Percentiles rank a stretch among this genome's conserved stretches.
Evolutionary conservation across 2,113 vertebrate genomes (phyloP).

Genomic region (Balaeniceps rex): DNA sequence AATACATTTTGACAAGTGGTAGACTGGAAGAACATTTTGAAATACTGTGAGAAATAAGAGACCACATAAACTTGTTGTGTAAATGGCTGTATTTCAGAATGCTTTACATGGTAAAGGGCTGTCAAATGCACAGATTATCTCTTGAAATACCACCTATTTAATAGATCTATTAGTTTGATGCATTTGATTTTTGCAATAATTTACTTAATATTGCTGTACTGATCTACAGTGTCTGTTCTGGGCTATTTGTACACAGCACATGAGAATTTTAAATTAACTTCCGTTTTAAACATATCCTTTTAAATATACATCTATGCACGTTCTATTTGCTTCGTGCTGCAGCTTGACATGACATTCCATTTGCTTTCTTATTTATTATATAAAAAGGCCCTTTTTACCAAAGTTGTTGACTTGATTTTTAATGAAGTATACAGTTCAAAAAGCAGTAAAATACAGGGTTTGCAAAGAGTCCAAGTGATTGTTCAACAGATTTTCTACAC

Average conservation of each 20-base stretch:
- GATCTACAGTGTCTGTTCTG: not conserved
- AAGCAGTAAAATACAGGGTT: not conserved
- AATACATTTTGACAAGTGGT: not conserved
- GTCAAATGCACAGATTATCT: not conserved
- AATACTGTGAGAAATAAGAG: not conserved
- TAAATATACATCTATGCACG: not conserved
- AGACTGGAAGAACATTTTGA: not conserved
- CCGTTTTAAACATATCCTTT: not conserved
- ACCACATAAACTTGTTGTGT: not conserved
- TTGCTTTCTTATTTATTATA: not conserved
- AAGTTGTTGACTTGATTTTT: constrained; percentile 4
- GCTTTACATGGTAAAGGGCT: not conserved
- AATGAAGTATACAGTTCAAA: not conserved
- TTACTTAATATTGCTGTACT: not conserved
- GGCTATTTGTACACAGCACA: not conserved
- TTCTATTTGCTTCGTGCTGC: not conserved
- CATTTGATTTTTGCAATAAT: not conserved
- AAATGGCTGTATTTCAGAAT: constrained; percentile 5
- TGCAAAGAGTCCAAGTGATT: not conserved
- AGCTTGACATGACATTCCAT: not conserved
- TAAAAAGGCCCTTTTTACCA: not conserved
- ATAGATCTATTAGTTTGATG: not conserved
- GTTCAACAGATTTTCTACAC: not conserved
- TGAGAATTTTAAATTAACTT: not conserved
- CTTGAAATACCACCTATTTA: not conserved